phyloP scores from a whole-genome alignment of 1,140 invertebrate species.

The Tribolium madens region DNA sequence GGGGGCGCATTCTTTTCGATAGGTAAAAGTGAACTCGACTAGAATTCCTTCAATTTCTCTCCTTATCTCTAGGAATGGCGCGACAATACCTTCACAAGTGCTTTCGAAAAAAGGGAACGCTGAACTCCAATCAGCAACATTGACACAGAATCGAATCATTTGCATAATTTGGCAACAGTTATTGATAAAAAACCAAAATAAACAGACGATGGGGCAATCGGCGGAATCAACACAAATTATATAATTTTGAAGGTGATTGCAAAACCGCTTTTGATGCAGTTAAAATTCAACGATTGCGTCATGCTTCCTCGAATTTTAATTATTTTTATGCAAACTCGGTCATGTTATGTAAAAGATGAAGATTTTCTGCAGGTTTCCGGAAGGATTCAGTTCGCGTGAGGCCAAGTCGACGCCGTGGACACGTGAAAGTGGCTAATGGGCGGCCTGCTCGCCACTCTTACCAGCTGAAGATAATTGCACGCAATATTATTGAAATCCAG shows the following conservation, averaged over 20 bases:
- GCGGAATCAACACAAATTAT: not conserved
- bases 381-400: not conserved
- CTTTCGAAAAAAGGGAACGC: slow-evolving; percentile 21
- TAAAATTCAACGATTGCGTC: not conserved
- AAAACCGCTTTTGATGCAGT: slow-evolving; percentile 9
- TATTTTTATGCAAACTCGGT: not conserved
- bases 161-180: slow-evolving; percentile 26
- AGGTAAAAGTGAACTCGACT: slow-evolving; percentile 21
- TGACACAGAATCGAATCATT: slow-evolving; percentile 3
- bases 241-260: slow-evolving; percentile 3
- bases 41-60: slow-evolving; percentile 20
- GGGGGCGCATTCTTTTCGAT: slow-evolving; percentile 4
- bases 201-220: not conserved
- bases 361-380: not conserved
- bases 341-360: slow-evolving; percentile 3
- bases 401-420: not conserved
- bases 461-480: not conserved
- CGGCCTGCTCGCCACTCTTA: not conserved
- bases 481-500: not conserved
- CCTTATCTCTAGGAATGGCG: slow-evolving; percentile 18
- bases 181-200: not conserved
- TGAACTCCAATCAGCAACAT: slow-evolving; percentile 13
- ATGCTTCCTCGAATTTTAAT: slow-evolving; percentile 11
- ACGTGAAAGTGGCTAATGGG: not conserved
- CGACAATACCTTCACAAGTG: slow-evolving; percentile 2